These are phyloP conservation scores for Thalassarche chlororhynchos DNA, from an alignment of 2,113 vertebrate genomes.

Conservation along the genomic window DNA sequence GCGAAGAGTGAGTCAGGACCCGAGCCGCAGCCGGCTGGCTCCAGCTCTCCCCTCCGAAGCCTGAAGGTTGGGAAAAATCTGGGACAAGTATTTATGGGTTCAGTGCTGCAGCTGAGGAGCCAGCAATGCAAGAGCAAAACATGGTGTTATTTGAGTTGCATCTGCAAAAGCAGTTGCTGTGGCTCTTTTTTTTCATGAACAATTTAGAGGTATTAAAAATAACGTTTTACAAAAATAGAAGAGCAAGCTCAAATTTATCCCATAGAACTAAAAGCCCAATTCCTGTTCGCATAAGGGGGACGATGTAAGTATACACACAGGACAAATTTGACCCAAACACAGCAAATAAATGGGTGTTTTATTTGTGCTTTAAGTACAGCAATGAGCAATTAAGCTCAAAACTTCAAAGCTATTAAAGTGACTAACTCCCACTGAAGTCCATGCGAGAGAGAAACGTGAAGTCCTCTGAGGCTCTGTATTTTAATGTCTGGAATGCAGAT, in stretches of 20 bases:
- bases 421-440: background rate
- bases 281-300: background rate
- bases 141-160: background rate
- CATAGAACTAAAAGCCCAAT: background rate
- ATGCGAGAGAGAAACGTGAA: background rate
- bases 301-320: background rate
- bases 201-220: background rate
- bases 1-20: background rate
- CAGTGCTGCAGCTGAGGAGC: background rate
- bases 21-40: background rate
- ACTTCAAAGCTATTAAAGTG: background rate
- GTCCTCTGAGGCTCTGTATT: background rate
- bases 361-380: background rate
- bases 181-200: background rate
- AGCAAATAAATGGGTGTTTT: background rate
- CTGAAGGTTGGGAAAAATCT: constrained; percentile 3
- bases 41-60: background rate
- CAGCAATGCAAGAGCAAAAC: background rate
- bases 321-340: background rate
- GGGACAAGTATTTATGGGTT: background rate
- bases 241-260: background rate
- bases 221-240: constrained; percentile 4
- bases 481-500: background rate
- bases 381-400: constrained; percentile 14
- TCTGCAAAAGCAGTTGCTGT: constrained; percentile 49